Evolutionary conservation across 1,140 invertebrate genomes (phyloP), one percentile per base, ranked within the genome.

Genomic region (Tetraneura akinire): DNA sequence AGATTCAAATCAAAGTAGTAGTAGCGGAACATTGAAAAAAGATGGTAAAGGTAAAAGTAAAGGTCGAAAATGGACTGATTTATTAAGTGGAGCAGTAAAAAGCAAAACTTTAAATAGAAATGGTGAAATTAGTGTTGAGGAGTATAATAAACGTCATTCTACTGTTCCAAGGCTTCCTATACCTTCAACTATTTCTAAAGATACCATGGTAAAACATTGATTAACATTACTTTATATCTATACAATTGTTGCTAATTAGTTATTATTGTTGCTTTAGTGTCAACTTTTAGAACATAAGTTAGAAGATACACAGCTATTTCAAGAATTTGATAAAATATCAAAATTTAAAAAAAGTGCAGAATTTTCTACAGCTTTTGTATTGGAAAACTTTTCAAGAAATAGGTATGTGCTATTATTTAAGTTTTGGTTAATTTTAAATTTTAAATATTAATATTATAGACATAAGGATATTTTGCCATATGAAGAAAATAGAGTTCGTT

Each of bases 251-350:
- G 14, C n/a, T 21, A 66, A 21, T 47, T 5, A 26, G 26, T 62
- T 51, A 70, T 81, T 47, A 80, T 81, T 81, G 80, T 83, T 78
- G 83, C 87, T 88, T 18, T 86, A 94, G 93, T 92, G 92, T 84
- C 91, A 92, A 86, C 86, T 93, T 80, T 86, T 96, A 45, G 92
- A 95, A 85, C 90, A 90, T 80, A 94, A 94, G 84, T 88, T 96
- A 82, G 88, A 89, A 5, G 94, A 94, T 84, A 91, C 91, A 74
- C 92, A 94, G 83, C 88, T 96, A 2, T 91, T 94, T 83, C 91
- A 92, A 85, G 94, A 96, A 85, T 97, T 95, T 87, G 94, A 96
- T 84, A 90, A 92, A 83, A 93, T 96, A 83, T 91, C 92, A 1
- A 93, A 94, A 84, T 91, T 92, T 62, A 91, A 93, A 66, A 88